Base-by-base conservation (phyloP, 2,797 vertebrate genomes). In the Balearica regulorum region DNA sequence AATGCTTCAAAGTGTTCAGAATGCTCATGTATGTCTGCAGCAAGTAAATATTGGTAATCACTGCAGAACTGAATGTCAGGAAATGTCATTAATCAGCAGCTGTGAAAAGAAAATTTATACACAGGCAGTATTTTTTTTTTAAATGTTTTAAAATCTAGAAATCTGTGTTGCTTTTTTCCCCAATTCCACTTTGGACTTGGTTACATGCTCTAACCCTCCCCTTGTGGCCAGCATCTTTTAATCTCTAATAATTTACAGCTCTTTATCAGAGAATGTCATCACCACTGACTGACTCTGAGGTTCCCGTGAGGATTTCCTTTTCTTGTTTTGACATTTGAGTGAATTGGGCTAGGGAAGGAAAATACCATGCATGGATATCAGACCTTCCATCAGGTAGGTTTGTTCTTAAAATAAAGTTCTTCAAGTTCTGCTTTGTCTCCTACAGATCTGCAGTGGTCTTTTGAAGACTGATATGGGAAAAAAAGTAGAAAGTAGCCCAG, bases 11-110 rank as follows among this genome's bases (percentile, higher is more conserved):
- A 57, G 57, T 64, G 25, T 88, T 87, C 84, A 75, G 68, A 89
- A 90, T 66, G 35, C 43, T 91, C 46, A 54, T 41, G 10, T 49
- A 51, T 20, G 19, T 82, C 48, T 87, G 65, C 20, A 78, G 46
- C 48, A 90, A 91, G 28, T 73, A 93, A 96, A 91, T 95, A 86
- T 35, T 90, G 70, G 29, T 76, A 91, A 71, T 89, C 39, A 57
- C 43, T 76, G 75, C 77, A 89, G 79, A 96, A 94, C 68, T 51
- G 61, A 92, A 77, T 83, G 79, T 58, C 55, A 96, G 62, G 16
- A 93, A 87, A 57, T 90, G 58, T 35, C 58, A 77, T 80, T 92
- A 88, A 78, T 87, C 57, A 70, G 54, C 49, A 90, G 46, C 54
- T 87, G n/a, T 54, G 22, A 60, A 68, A 87, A 84, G 55, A 79